Conservation (phyloP, 2,797 vertebrate genomes). For the Rousettus madagascariensis region DNA sequence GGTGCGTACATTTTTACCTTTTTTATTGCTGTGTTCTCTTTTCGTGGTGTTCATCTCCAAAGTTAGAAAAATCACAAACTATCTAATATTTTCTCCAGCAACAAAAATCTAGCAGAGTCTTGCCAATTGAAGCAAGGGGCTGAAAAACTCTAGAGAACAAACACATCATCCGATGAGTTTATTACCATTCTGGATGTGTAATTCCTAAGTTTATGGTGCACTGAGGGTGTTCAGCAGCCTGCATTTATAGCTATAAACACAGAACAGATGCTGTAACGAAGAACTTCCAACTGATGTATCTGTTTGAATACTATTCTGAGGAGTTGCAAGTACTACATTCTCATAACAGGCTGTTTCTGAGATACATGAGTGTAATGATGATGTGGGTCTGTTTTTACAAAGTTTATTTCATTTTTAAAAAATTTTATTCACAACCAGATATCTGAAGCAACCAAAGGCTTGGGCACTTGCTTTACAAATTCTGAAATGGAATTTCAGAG, state of each 20-base stretch:
- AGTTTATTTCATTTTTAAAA: not conserved
- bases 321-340: not conserved
- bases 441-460: not conserved
- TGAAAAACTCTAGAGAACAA: constrained; percentile 52
- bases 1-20: not conserved
- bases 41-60: constrained; percentile 45
- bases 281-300: constrained; percentile 46
- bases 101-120: constrained; percentile 26
- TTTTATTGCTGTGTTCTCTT: constrained; percentile 43
- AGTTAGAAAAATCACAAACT: constrained; percentile 60
- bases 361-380: not conserved
- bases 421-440: not conserved
- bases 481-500: not conserved
- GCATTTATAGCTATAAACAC: constrained; percentile 67
- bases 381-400: constrained; percentile 29
- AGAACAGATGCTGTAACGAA: constrained; percentile 66
- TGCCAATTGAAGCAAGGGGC: constrained; percentile 38
- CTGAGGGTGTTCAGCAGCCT: constrained; percentile 44
- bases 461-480: not conserved
- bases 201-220: constrained; percentile 12
- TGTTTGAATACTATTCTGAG: constrained; percentile 36
- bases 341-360: constrained; percentile 35
- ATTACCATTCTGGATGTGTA: constrained; percentile 25
- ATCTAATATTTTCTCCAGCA: constrained; percentile 58
- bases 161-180: not conserved